Conservation (phyloP, 2,888 invertebrate species). For the Drosophila subsilvestris region DNA sequence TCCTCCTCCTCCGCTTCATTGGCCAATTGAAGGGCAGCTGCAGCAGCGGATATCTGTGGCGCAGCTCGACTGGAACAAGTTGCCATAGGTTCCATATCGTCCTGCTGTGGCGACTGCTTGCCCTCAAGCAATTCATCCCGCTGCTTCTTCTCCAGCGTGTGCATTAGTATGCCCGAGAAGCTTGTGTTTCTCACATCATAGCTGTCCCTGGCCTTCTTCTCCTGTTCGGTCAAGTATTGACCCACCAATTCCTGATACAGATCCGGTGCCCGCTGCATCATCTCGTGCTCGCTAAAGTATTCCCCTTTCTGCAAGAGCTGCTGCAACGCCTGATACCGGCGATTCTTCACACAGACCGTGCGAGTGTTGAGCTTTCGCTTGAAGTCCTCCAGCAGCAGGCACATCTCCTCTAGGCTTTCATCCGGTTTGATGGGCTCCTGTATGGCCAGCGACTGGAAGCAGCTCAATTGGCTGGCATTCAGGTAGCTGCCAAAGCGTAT, state of each 20-base stretch:
- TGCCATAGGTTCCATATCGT: not conserved
- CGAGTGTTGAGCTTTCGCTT: constrained; percentile 85
- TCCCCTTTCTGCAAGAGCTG: constrained; percentile 86
- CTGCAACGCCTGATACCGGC: constrained; percentile 92
- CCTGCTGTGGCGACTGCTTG: not conserved
- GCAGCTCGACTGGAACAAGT: not conserved
- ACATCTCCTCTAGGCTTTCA: constrained; percentile 85
- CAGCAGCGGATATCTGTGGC: not conserved
- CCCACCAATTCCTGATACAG: constrained; percentile 96
- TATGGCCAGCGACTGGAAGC: constrained; percentile 86
- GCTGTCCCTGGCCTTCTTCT: constrained; percentile 88
- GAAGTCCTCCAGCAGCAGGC: constrained; percentile 87
- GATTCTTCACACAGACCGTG: constrained; percentile 88
- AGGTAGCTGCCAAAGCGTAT: constrained; percentile 91
- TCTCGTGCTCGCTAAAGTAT: constrained; percentile 96
- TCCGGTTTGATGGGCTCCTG: constrained; percentile 57
- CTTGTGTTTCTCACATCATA: constrained; percentile 86
- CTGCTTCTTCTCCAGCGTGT: constrained; percentile 91
- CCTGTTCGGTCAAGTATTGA: constrained; percentile 91
- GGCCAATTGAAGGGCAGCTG: not conserved
- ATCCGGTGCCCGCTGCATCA: constrained; percentile 96
- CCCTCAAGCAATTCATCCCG: constrained; percentile 86
- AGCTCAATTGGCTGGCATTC: constrained; percentile 87
- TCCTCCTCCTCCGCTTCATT: constrained; percentile 22
- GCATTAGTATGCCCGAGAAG: constrained; percentile 91